These are phyloP conservation scores for Ditula angustiorana DNA, from an alignment of 2,888 invertebrate genomes.

Conservation along the genomic window DNA sequence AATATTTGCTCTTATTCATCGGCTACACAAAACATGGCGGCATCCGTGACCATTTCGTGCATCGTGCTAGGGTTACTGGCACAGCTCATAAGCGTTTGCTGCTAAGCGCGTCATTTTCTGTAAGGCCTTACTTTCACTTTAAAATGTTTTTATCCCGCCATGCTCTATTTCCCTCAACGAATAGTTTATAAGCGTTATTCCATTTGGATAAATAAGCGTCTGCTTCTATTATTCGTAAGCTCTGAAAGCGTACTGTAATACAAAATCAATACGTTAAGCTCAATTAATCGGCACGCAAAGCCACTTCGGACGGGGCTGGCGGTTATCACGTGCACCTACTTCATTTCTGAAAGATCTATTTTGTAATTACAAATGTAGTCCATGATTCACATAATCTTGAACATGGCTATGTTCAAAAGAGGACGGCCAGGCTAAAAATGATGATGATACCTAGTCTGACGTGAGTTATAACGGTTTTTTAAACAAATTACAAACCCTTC, in stretches of 20 bases:
- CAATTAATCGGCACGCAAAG: constrained; percentile 75
- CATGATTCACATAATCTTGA: no score
- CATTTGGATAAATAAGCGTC: constrained; percentile 67
- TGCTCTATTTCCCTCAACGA: constrained; percentile 4
- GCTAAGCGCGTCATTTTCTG: not conserved
- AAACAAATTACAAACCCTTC: no score
- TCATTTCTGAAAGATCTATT: constrained; percentile 12
- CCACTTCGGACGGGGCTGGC: constrained; percentile 56
- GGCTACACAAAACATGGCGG: no score
- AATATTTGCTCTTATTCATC: no score
- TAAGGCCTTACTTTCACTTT: not conserved
- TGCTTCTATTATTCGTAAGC: constrained; percentile 68
- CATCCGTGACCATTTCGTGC: no score
- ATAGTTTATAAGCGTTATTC: constrained; percentile 44
- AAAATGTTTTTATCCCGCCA: constrained; percentile 45
- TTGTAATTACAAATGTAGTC: not conserved
- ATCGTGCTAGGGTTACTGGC: no score
- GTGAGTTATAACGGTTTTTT: no score
- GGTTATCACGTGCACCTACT: constrained; percentile 40
- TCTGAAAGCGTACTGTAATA: constrained; percentile 72
- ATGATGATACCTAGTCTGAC: no score
- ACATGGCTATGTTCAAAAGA: no score
- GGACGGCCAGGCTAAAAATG: no score
- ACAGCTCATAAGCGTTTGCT: no score
- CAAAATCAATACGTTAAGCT: constrained; percentile 79